phyloP scores from a whole-genome alignment of 2,797 vertebrate genomes.

The Cheracebus regulus region DNA sequence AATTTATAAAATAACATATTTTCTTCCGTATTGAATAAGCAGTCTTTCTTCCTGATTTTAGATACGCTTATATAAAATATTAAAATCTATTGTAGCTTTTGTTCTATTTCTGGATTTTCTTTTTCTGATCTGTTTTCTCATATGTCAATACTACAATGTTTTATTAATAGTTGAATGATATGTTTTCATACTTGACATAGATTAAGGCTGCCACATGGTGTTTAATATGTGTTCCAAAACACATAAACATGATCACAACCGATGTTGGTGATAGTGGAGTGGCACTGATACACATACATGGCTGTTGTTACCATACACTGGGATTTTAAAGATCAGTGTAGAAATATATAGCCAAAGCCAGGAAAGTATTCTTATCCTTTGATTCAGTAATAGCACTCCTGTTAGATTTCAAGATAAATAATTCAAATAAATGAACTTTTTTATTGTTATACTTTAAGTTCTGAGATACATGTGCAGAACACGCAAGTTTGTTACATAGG shows the following conservation, averaged over 20 bases:
- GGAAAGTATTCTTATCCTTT: not conserved
- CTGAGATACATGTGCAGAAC: no score
- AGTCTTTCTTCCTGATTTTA: not conserved
- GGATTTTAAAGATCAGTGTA: not conserved
- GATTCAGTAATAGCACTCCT: not conserved
- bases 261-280: fast-evolving
- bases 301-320: fast-evolving
- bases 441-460: no score
- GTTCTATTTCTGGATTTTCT: not conserved
- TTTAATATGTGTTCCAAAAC: not conserved
- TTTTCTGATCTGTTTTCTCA: not conserved
- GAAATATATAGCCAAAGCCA: not conserved
- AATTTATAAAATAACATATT: not conserved
- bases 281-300: no score
- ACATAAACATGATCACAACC: no score
- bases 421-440: not conserved
- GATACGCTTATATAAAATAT: not conserved
- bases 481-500: no score
- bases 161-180: not conserved
- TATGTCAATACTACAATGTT: not conserved
- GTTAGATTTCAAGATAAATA: not conserved
- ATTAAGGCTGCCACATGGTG: not conserved
- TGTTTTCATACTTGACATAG: not conserved
- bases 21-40: not conserved
- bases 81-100: not conserved